A percentile compares a stretch with the other conserved stretches of the same genome.
Evolutionary conservation across 92 coral and sea anemone genomes (phyloP).

Genomic region (Palythoa caribaeorum): DNA sequence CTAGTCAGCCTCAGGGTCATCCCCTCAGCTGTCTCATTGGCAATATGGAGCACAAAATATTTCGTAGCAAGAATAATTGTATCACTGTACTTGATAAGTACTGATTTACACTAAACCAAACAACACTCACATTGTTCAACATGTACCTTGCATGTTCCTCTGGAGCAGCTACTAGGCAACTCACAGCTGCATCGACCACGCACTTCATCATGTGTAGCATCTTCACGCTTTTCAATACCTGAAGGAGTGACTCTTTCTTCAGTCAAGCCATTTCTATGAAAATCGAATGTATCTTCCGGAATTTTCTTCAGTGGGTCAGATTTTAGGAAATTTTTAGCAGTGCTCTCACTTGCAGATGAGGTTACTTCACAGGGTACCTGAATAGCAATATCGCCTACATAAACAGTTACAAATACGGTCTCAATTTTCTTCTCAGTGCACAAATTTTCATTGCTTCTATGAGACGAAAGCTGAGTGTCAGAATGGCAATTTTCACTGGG

Average conservation of each 20-base stretch:
- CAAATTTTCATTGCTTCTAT: background rate
- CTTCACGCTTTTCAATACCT: background rate
- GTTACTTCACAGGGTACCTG: slow-evolving; percentile 72
- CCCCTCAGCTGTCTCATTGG: too few species aligned
- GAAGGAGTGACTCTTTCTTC: background rate
- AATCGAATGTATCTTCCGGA: background rate
- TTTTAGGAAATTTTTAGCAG: background rate
- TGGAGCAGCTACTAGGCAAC: background rate
- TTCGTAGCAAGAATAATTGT: too few species aligned
- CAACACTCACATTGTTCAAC: slow-evolving; percentile 38
- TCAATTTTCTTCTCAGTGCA: background rate
- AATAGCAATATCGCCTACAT: slow-evolving; percentile 85
- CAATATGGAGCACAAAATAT: background rate
- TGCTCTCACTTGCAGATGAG: background rate
- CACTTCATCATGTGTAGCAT: background rate
- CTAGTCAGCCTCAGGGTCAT: too few species aligned
- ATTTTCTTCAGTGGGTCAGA: background rate
- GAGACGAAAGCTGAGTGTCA: background rate
- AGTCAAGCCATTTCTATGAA: background rate
- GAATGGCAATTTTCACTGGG: background rate
- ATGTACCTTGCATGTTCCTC: slow-evolving; percentile 30
- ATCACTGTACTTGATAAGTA: background rate
- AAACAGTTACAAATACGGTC: slow-evolving; percentile 58
- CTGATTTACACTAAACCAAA: background rate
- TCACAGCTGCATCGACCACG: background rate